Conservation (phyloP, 2,888 invertebrate genomes). For the Hypselothyrea guttata region DNA sequence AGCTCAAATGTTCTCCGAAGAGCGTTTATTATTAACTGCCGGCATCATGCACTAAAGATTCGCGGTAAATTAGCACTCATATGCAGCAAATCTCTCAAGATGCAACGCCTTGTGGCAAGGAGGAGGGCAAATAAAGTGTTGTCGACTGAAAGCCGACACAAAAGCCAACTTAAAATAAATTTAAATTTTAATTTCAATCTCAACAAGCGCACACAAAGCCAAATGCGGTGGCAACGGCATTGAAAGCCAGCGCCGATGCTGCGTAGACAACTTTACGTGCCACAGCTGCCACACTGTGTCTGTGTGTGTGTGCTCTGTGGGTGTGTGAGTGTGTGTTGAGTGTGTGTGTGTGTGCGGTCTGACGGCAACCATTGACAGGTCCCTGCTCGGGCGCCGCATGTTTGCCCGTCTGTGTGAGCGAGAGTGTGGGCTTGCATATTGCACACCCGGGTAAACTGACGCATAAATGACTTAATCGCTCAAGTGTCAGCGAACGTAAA, state of each 20-base stretch:
- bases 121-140: constrained; percentile 32
- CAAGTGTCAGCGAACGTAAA: constrained; percentile 22
- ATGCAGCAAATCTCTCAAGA: constrained; percentile 19
- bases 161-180: constrained; percentile 70
- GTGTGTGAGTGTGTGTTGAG: constrained; percentile 14
- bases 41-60: constrained; percentile 9
- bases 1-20: neutral
- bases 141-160: constrained; percentile 42
- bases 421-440: constrained; percentile 46
- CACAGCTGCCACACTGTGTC: constrained; percentile 47
- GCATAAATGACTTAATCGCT: constrained; percentile 62
- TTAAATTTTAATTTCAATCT: constrained; percentile 76
- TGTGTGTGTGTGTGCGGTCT: constrained; percentile 27
- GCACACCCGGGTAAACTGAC: constrained; percentile 51
- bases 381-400: constrained; percentile 36
- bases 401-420: constrained; percentile 3
- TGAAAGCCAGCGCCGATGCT: constrained; percentile 39
- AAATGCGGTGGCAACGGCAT: constrained; percentile 32
- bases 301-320: constrained; percentile 8
- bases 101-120: constrained; percentile 21
- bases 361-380: constrained; percentile 47
- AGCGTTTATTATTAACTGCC: constrained; percentile 1
- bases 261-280: constrained; percentile 66
- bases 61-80: constrained; percentile 38
- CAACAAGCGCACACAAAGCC: constrained; percentile 56